phyloP scores from a whole-genome alignment of 1,140 invertebrate species.

The Brachionus rubens region DNA sequence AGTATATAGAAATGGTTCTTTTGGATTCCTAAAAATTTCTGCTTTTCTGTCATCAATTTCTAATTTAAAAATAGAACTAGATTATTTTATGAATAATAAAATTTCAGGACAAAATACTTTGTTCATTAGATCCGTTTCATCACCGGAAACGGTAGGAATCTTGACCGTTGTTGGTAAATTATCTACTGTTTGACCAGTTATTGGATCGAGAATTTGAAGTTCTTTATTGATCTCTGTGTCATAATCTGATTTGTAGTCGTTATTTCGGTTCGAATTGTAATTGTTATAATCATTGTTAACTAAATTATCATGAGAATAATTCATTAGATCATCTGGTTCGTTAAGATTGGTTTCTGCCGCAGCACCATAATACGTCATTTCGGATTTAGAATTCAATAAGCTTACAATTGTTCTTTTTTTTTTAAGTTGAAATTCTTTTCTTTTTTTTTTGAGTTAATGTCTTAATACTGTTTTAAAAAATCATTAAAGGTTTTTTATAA shows the following conservation, averaged over 20 bases:
- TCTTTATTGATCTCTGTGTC: constrained; percentile 9
- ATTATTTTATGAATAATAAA: background rate
- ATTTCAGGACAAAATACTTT: constrained; percentile 1
- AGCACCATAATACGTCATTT: constrained; percentile 4
- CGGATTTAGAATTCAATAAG: background rate
- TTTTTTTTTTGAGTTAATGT: too few species aligned
- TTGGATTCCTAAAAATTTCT: constrained; percentile 25
- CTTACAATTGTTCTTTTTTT: too few species aligned
- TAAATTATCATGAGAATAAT: background rate
- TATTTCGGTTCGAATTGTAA: background rate
- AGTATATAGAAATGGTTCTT: background rate
- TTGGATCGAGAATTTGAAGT: constrained; percentile 11
- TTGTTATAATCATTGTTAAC: background rate
- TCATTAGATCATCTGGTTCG: background rate
- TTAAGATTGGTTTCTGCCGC: background rate
- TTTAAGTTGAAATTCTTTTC: too few species aligned
- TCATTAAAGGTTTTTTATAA: too few species aligned
- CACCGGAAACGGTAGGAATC: constrained; percentile 1
- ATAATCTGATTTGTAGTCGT: background rate
- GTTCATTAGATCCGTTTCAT: constrained; percentile 17
- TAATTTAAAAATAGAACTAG: background rate
- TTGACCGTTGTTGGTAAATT: constrained; percentile 11
- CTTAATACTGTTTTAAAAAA: too few species aligned
- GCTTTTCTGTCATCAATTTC: constrained; percentile 6
- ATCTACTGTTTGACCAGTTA: background rate